phyloP scores from a whole-genome alignment of 2,888 invertebrate species.

The Pedicia rivosa region DNA sequence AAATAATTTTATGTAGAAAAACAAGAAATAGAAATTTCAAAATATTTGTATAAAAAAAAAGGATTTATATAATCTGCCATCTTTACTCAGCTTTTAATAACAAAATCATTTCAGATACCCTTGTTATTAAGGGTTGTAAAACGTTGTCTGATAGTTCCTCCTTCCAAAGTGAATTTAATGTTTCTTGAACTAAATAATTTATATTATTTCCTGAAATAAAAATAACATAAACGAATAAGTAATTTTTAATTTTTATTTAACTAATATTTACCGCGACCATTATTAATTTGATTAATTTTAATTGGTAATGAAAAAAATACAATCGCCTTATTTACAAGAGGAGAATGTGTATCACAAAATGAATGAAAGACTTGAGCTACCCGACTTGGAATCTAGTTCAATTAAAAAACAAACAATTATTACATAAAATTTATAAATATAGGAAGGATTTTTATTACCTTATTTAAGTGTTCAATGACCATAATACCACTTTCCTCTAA shows the following conservation, averaged over 20 bases:
- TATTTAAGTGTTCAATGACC: too few relatives aligned
- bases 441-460: too few relatives aligned
- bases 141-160: constrained; percentile 26
- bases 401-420: too few relatives aligned
- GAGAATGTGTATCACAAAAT: constrained; percentile 32
- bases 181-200: constrained; percentile 20
- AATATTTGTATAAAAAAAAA: too few relatives aligned
- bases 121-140: constrained; percentile 30
- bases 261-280: neutral
- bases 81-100: too few relatives aligned
- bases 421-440: too few relatives aligned
- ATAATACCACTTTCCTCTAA: constrained; percentile 5
- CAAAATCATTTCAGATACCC: constrained; percentile 31
- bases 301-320: constrained; percentile 19
- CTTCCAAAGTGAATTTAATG: constrained; percentile 24
- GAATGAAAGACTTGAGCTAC: constrained; percentile 30
- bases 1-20: neutral
- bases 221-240: neutral
- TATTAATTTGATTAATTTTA: neutral
- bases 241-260: too few relatives aligned
- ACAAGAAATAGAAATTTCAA: neutral
- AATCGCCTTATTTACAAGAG: constrained; percentile 20
- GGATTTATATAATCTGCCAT: too few relatives aligned
- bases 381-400: constrained; percentile 10
- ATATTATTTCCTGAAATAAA: too few relatives aligned